Base-by-base conservation (phyloP, 2,113 vertebrate species). In the Melierax canorus region DNA sequence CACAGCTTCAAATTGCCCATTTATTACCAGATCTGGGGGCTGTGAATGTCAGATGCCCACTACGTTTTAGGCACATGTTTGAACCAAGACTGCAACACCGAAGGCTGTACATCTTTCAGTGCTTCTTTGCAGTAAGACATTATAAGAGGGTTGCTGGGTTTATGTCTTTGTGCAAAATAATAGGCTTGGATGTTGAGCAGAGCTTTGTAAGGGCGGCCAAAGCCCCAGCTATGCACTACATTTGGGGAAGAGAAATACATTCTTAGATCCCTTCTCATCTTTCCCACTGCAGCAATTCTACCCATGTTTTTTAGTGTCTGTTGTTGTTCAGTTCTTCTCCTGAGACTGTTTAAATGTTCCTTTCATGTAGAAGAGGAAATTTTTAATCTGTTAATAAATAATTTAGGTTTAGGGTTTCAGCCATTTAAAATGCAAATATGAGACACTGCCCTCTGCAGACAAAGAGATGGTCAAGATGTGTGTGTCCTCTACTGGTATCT, bases 401-500 rank as follows among this genome's bases (percentile, higher is more conserved):
- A 94, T 96, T 85, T 53, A 91, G 53, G 60, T 92, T 91, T 75
- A 92, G 38, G 10, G 55, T 94, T 92, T 89, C 77, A 73, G 45
- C 69, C 50, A 59, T 85, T 92, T 85, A 48, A 80, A 92, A 71
- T 69, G 66, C 66, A 67, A 83, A 86, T 63, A 94, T 88, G 84
- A 96, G 94, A 88, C 38, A 67, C 50, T 97, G 95, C 89, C 95
- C 80, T 94, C 87, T 95, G 95, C 95, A 97, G 96, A 90, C 86
- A 95, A 53, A 86, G 83, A 23, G 53, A 22, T 76, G 74, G 53
- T 62, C 51, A 43, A 84, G 64, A 45, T 86, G 15, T 46, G 26
- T 3, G 2, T 78, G 34, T 72, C 22, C 46, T 82, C 34, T 29
- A 0, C 20, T 41, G 51, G 11, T 50, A 24, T 63, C 6, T 15